phyloP scores from a whole-genome alignment of 2,797 vertebrate genomes.

The Urosaurus nigricauda region DNA sequence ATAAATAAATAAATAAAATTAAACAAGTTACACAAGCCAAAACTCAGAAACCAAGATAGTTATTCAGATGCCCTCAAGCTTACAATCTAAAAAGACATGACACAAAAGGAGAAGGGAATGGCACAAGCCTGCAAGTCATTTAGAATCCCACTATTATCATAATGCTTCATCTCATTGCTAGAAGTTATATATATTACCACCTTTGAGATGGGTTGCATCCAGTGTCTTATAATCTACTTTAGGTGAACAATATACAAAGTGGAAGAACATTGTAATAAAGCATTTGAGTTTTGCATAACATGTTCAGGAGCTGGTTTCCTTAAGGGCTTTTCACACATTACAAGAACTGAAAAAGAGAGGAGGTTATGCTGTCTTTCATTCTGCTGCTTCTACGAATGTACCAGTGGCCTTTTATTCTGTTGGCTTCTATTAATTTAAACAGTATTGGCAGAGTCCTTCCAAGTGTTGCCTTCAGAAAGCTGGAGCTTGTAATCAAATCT shows the following conservation, averaged over 20 bases:
- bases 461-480: slow-evolving; percentile 67
- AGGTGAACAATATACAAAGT: not conserved
- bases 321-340: slow-evolving; percentile 46
- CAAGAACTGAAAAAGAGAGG: slow-evolving; percentile 34
- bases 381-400: slow-evolving; percentile 61
- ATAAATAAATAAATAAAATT: too few relatives aligned
- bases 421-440: slow-evolving; percentile 54
- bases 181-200: not conserved
- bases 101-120: too few relatives aligned
- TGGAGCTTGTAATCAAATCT: slow-evolving; percentile 60
- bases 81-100: too few relatives aligned
- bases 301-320: slow-evolving; percentile 36
- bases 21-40: too few relatives aligned
- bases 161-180: not conserved
- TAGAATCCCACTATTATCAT: not conserved
- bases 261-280: not conserved
- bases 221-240: not conserved
- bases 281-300: slow-evolving; percentile 28
- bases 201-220: not conserved
- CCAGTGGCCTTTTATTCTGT: slow-evolving; percentile 53
- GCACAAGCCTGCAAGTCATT: not conserved
- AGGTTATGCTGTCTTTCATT: slow-evolving; percentile 54
- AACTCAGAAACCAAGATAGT: too few relatives aligned
- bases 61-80: too few relatives aligned
- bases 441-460: slow-evolving; percentile 46